These are phyloP conservation scores for Thelaira solivaga DNA, from an alignment of 2,888 invertebrate species.

Conservation along the genomic window DNA sequence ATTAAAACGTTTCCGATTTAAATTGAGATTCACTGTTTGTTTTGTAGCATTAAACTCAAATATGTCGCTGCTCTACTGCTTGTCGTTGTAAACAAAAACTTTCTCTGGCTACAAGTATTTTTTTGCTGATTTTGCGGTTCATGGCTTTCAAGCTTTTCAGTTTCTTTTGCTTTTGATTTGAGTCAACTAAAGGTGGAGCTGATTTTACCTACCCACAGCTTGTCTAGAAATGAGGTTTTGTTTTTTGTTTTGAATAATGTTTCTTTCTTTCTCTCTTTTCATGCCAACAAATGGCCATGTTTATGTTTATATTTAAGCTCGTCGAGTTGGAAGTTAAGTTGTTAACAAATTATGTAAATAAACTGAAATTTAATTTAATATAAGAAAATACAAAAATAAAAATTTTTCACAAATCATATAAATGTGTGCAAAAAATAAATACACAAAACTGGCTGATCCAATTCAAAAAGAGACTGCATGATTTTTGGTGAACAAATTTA, in stretches of 20 bases:
- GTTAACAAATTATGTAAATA: constrained; percentile 59
- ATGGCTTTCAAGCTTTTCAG: constrained; percentile 35
- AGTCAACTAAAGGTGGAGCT: constrained; percentile 37
- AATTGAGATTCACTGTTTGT: constrained; percentile 17
- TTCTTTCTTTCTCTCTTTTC: not conserved
- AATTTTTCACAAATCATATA: not conserved
- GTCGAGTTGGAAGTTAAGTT: constrained; percentile 26
- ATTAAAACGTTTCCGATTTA: not conserved
- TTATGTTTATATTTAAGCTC: not conserved
- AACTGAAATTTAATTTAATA: constrained; percentile 27
- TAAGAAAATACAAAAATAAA: not conserved
- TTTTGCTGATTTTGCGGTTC: constrained; percentile 57
- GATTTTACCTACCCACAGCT: not conserved
- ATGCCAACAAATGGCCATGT: constrained; percentile 17
- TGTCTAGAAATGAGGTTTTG: constrained; percentile 1
- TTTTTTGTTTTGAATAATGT: constrained; percentile 23
- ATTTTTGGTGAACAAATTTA: too few relatives aligned
- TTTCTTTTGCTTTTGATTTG: constrained; percentile 27
- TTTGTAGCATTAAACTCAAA: constrained; percentile 31
- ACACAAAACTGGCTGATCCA: too few relatives aligned
- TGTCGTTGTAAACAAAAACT: constrained; percentile 38
- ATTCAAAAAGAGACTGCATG: too few relatives aligned
- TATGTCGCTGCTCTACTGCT: not conserved
- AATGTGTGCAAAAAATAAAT: too few relatives aligned
- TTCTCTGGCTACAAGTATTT: constrained; percentile 47